These are phyloP conservation scores for Xyrichtys novacula DNA, from an alignment of 2,797 vertebrate species.

Conservation along the genomic window DNA sequence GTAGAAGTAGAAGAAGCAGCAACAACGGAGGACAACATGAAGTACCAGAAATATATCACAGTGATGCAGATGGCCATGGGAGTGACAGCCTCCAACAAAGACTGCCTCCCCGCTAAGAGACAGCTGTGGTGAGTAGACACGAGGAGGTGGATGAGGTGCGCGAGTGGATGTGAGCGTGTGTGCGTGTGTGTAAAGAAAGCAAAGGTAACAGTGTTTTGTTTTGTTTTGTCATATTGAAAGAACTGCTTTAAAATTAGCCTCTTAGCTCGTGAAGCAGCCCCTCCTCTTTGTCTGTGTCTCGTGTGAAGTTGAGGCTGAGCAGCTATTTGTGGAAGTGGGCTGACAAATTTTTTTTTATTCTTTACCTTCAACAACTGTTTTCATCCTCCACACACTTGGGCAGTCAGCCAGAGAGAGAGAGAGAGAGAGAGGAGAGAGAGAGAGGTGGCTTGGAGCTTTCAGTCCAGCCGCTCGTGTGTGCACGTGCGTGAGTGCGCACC, in stretches of 20 bases:
- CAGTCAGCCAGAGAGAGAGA: not conserved
- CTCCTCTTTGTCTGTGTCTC: not conserved
- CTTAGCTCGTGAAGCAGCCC: conserved; percentile 20
- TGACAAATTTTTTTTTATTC: conserved; percentile 17
- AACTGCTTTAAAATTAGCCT: conserved; percentile 36
- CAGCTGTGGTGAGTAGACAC: conserved; percentile 94
- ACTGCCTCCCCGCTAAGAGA: conserved; percentile 94
- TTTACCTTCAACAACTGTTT: conserved; percentile 35
- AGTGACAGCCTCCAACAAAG: conserved; percentile 98
- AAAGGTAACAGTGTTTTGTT: conserved; percentile 2
- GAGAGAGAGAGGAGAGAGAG: no score
- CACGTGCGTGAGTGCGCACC: not conserved
- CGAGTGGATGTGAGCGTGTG: conserved; percentile 79
- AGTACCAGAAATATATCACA: conserved; percentile 99
- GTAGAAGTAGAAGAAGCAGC: conserved; percentile 26
- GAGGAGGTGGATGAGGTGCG: conserved; percentile 31
- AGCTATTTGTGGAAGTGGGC: conserved; percentile 67
- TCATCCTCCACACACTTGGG: conserved; percentile 17
- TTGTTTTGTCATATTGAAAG: conserved; percentile 24
- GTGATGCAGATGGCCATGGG: conserved; percentile 99
- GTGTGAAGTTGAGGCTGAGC: conserved; percentile 60
- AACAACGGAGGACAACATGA: conserved; percentile 87
- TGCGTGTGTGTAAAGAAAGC: conserved; percentile 39
- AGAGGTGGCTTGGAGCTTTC: not conserved
- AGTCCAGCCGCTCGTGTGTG: conserved; percentile 24